Evolutionary conservation across 2,797 vertebrate genomes (phyloP), one percentile per base, ranked within the genome.

Genomic region (Smutsia temminckii): DNA sequence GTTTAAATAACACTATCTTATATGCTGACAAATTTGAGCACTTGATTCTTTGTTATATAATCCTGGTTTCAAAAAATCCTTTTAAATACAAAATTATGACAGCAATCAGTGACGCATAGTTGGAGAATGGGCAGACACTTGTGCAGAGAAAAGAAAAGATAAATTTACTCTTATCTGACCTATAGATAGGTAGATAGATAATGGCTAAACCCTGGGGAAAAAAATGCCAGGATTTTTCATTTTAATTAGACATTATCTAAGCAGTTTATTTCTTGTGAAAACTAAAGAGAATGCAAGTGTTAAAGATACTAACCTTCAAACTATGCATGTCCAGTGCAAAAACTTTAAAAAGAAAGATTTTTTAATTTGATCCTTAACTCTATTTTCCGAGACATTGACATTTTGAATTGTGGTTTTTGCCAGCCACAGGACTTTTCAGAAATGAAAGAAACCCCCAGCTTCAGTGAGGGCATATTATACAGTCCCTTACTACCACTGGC

Each of bases 201-300:
- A 68, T 25, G 18, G 13, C 64, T 83, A 66, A 16, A 34, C 1
- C 23, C 5, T 72, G 20, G 7, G 6, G 6, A 5, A 37, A 85
- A 77, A n/a, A 42, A 25, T 8, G 32, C 18, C 2, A 20, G 2
- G 3, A 83, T 42, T 27, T 78, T 85, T 83, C 8, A 53, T 69
- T 79, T 91, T 74, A 74, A 69, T 13, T 69, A 69, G 34, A 3
- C 32, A 75, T 80, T 80, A 55, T 53, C 79, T 20, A 66, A 93
- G 32, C 34, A 78, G 40, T 72, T 77, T 61, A 21, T 12, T 86
- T 94, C n/a, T 77, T 89, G 9, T 83, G 20, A 90, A 96, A 95
- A 89, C 6, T 57, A 40, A 93, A 5, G 7, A 84, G 6, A 86
- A 92, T 32, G 0, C 11, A 83, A 51, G 42, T 53, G 27, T 84